Conservation (phyloP, 2,113 vertebrate genomes). For the Carlito syrichta region DNA sequence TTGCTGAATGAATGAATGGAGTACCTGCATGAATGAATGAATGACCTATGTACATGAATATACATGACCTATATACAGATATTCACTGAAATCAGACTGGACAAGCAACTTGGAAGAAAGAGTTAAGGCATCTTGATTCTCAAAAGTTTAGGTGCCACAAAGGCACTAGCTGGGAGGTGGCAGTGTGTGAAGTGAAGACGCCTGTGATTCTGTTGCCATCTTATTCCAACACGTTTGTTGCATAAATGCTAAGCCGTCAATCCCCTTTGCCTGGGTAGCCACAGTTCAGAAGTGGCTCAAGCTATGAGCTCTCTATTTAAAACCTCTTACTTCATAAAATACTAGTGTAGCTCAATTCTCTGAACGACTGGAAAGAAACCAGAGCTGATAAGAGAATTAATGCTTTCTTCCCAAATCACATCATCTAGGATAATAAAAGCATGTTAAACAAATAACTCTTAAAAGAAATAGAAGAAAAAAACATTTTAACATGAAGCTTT, state of each 20-base stretch:
- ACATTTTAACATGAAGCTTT: conserved; percentile 50
- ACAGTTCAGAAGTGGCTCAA: background rate
- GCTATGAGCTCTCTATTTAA: conserved; percentile 37
- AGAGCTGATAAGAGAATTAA: conserved; percentile 79
- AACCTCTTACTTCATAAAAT: conserved; percentile 74
- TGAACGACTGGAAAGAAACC: conserved; percentile 74
- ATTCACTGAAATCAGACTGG: background rate
- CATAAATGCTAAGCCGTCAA: background rate
- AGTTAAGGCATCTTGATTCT: background rate
- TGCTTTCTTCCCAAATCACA: conserved; percentile 69
- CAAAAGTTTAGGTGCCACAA: background rate
- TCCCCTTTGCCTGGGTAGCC: background rate
- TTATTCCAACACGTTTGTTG: background rate
- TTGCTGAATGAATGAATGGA: background rate
- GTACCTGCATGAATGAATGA: background rate
- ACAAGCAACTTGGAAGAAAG: background rate
- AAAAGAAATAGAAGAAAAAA: conserved; percentile 54
- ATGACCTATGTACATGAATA: background rate
- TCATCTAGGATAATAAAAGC: conserved; percentile 78
- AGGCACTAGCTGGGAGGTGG: background rate
- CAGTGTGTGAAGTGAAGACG: background rate
- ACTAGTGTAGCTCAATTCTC: conserved; percentile 75
- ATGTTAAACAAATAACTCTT: conserved; percentile 67
- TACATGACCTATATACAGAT: no score
- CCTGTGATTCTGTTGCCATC: background rate